phyloP scores from a whole-genome alignment of 2,113 vertebrate genomes.

The Ptyas mucosa region DNA sequence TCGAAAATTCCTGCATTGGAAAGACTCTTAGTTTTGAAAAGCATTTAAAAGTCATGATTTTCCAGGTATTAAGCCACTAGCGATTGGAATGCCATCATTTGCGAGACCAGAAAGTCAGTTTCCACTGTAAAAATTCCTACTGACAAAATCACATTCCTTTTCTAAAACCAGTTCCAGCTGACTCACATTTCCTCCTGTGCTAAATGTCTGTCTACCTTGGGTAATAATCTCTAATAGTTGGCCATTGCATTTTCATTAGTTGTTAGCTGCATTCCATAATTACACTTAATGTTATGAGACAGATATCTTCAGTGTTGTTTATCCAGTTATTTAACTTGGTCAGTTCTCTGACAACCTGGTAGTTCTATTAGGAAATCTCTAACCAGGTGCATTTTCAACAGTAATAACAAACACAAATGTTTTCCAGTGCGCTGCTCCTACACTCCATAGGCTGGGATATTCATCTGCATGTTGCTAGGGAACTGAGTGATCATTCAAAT shows the following conservation, averaged over 20 bases:
- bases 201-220: neutral
- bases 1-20: neutral
- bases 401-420: slow-evolving; percentile 31
- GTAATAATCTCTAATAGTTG: slow-evolving; percentile 1
- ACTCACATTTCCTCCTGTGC: slow-evolving; percentile 21
- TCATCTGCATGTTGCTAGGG: no score
- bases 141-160: neutral
- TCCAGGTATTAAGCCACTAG: neutral
- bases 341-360: slow-evolving; percentile 3
- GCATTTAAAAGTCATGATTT: neutral
- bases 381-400: slow-evolving; percentile 26
- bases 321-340: neutral
- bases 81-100: neutral
- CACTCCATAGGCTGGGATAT: no score
- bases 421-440: no score
- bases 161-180: slow-evolving; percentile 15
- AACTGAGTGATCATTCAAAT: no score
- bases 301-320: slow-evolving; percentile 6
- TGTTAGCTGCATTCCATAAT: neutral
- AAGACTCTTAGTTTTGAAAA: neutral
- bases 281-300: slow-evolving; percentile 16
- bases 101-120: neutral
- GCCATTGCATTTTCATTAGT: neutral
- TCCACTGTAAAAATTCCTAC: neutral
- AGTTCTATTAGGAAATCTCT: slow-evolving; percentile 24